Evolutionary conservation across 2,797 vertebrate genomes (phyloP).

Genomic region (Momotus momota): DNA sequence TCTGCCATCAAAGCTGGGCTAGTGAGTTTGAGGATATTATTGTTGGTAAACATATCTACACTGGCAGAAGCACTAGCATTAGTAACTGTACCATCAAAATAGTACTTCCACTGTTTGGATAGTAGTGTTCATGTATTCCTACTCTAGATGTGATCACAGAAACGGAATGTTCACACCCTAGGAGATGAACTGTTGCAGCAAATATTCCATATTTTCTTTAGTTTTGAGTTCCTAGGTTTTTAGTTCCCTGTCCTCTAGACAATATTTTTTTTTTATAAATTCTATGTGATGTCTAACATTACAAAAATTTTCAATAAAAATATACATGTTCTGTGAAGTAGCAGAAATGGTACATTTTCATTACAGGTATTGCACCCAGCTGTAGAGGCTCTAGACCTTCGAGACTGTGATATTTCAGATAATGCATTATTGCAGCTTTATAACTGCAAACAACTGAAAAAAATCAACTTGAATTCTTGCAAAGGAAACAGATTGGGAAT

Average conservation of each 20-base stretch:
- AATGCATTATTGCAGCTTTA: conserved; percentile 80
- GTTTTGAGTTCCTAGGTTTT: not conserved
- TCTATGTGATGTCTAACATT: not conserved
- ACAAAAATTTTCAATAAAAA: not conserved
- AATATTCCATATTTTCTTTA: not conserved
- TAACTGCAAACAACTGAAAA: conserved; percentile 84
- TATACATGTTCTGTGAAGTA: not conserved
- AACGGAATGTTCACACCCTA: not conserved
- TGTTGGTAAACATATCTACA: not conserved
- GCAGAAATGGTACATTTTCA: not conserved
- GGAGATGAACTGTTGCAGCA: not conserved
- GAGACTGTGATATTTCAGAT: conserved; percentile 85
- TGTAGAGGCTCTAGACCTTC: conserved; percentile 82
- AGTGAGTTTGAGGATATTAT: not conserved
- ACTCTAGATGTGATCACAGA: not conserved
- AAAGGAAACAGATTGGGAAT: conserved; percentile 78
- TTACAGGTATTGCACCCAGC: conserved; percentile 84
- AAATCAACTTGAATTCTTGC: conserved; percentile 82
- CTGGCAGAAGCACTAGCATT: not conserved
- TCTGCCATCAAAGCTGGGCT: not conserved
- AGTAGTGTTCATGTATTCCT: not conserved
- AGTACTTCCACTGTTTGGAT: not conserved
- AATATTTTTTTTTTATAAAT: not conserved
- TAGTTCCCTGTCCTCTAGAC: not conserved
- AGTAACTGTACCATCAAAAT: not conserved